Base-by-base conservation (phyloP, 2,888 invertebrate genomes). In the Amiota minor region DNA sequence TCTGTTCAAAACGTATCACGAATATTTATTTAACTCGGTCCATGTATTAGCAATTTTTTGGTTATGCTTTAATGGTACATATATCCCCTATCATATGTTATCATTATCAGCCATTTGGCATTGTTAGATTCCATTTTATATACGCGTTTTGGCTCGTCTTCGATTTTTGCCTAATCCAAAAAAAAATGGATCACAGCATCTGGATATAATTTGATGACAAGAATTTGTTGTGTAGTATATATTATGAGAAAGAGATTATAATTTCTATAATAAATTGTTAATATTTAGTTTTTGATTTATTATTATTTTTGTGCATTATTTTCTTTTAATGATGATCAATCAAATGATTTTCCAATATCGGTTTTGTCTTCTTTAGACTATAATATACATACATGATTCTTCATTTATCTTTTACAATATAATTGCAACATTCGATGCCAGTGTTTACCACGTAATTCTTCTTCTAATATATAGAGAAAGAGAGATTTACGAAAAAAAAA, bases 271-370 rank as follows among this genome's bases (percentile, higher is more conserved):
- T 35, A 35, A 35, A 35, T 6, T 35, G 35, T 35, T 6, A 35
- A 73, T 74, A 72, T 77, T 18, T 14, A 59, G 59, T 3, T 20
- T 59, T 20, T 59, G 59, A 59, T 59, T 59, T 59, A 20, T 14
- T 56, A 20, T 56, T 11, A 56, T 23, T 23, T 20, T 59, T 59
- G 18, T 59, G 18, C 59, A 23, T 59, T 35, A 2, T 23, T 23
- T 23, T 23, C 3, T 23, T 23, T 23, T 35, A 35, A 35, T 35
- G 35, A 35, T 35, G 4, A 35, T 35, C 6, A 35, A 35, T 35
- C 35, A 35, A 35, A 20, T 59, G 2, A 11, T 56, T 59, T 18
- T 59, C 20, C 10, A 11, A 59, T 59, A 23, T 59, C 59, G 10
- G 20, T 23, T 59, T 59, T 59, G 20, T 59, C 59, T 3, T 35